Percentiles rank a stretch among this genome's conserved stretches.
phyloP scores from a whole-genome alignment of 2,113 vertebrate genomes.

The Sisor rabdophorus region DNA sequence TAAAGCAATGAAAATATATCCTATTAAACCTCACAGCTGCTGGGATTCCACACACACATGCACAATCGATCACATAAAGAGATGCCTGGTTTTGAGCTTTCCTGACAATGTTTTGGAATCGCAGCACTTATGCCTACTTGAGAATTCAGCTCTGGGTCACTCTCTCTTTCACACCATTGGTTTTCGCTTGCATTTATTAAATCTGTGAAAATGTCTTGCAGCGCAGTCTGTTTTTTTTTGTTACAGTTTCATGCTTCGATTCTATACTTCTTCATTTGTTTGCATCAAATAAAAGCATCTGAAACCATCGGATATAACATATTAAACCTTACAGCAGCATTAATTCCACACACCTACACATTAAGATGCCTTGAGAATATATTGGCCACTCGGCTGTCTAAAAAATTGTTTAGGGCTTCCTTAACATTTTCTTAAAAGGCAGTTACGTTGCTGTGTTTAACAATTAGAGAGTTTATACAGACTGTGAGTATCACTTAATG shows the following conservation, averaged over 20 bases:
- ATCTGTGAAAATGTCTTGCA: not conserved
- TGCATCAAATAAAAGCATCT: slow-evolving; percentile 8
- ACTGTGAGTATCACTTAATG: slow-evolving; percentile 13
- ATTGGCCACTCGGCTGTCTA: slow-evolving; percentile 20
- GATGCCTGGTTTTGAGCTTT: not conserved
- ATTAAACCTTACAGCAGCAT: not conserved
- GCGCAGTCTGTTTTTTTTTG: slow-evolving; percentile 4
- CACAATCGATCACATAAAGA: not conserved
- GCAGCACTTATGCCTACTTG: not conserved
- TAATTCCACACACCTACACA: not conserved
- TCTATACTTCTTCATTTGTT: not conserved
- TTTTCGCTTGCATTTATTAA: not conserved
- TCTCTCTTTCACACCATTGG: not conserved
- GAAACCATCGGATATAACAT: not conserved
- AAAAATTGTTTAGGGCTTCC: not conserved
- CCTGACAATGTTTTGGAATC: too few species aligned
- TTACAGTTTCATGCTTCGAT: not conserved
- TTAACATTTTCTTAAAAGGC: not conserved
- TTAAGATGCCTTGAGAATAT: slow-evolving; percentile 7
- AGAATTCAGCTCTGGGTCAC: not conserved
- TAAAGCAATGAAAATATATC: not conserved
- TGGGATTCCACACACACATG: not conserved
- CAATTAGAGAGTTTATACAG: not conserved
- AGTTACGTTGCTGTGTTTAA: slow-evolving; percentile 17
- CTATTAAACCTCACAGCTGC: not conserved